Percentiles rank a stretch among this genome's conserved stretches.
phyloP scores from a whole-genome alignment of 2,888 invertebrate genomes.

The Pseudococcus viburni region DNA sequence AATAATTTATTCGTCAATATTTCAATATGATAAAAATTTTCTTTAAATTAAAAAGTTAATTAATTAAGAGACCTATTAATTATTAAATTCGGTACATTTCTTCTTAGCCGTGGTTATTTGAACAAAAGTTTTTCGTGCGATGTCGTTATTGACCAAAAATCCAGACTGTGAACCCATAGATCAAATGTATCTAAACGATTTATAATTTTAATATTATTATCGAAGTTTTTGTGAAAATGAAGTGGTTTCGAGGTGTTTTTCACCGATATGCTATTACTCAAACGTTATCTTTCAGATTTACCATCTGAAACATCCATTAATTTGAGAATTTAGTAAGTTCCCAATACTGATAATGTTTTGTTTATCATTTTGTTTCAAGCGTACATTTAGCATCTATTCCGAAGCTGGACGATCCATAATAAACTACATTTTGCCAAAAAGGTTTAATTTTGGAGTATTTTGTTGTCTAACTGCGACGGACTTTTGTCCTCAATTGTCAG shows the following conservation, averaged over 20 bases:
- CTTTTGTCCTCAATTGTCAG: background rate
- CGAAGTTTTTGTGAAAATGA: background rate
- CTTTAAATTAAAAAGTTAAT: background rate
- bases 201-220: background rate
- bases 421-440: background rate
- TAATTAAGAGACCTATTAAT: background rate
- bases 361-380: conserved; percentile 36
- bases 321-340: conserved; percentile 32
- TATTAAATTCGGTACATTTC: background rate
- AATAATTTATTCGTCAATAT: conserved; percentile 60
- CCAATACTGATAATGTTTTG: conserved; percentile 48
- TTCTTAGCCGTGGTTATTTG: background rate
- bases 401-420: background rate
- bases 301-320: background rate
- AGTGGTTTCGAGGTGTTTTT: background rate
- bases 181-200: background rate
- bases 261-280: background rate
- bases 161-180: background rate
- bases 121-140: background rate
- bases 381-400: background rate
- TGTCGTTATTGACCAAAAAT: background rate
- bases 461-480: background rate
- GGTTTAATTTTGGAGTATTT: background rate
- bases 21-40: conserved; percentile 57
- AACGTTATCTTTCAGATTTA: background rate